Evolutionary conservation across 1,140 invertebrate species (phyloP).

Genomic region (Chionoecetes opilio): DNA sequence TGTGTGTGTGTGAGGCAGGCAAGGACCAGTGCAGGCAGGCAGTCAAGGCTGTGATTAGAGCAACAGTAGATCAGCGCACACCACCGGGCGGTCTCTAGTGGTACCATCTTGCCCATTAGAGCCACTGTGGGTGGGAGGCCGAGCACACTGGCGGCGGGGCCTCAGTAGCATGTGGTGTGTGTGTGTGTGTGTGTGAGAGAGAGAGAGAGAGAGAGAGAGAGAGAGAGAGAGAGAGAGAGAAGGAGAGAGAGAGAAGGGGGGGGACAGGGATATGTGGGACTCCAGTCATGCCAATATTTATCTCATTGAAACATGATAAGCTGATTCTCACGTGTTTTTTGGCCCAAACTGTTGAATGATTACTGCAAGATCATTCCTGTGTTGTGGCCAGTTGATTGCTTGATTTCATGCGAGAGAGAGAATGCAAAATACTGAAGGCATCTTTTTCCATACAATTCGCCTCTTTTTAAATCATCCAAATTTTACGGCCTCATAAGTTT

Average conservation of each 20-base stretch:
- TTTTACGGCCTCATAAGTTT: not conserved
- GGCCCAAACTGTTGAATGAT: not conserved
- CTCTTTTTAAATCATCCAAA: not conserved
- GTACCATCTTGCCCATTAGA: not conserved
- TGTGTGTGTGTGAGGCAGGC: not conserved
- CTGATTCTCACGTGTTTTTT: constrained; percentile 14
- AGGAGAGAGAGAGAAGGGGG: not conserved
- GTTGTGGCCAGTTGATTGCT: not conserved
- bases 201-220: not conserved
- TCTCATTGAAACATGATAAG: not conserved
- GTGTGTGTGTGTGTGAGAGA: not conserved
- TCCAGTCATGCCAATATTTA: not conserved
- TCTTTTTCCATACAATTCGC: too few relatives aligned
- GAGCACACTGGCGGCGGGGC: not conserved
- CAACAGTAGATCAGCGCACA: not conserved
- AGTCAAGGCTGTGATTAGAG: constrained; percentile 50
- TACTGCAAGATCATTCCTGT: not conserved
- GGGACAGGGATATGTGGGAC: not conserved
- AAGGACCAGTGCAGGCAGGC: constrained; percentile 10
- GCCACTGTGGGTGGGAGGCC: not conserved
- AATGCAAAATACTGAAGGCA: not conserved
- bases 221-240: not conserved
- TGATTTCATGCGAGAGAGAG: not conserved
- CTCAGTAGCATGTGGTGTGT: constrained; percentile 36
- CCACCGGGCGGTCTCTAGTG: not conserved